These are phyloP conservation scores for Ashinkailepas kermadecensis DNA, from an alignment of 2,888 invertebrate species.

Conservation along the genomic window DNA sequence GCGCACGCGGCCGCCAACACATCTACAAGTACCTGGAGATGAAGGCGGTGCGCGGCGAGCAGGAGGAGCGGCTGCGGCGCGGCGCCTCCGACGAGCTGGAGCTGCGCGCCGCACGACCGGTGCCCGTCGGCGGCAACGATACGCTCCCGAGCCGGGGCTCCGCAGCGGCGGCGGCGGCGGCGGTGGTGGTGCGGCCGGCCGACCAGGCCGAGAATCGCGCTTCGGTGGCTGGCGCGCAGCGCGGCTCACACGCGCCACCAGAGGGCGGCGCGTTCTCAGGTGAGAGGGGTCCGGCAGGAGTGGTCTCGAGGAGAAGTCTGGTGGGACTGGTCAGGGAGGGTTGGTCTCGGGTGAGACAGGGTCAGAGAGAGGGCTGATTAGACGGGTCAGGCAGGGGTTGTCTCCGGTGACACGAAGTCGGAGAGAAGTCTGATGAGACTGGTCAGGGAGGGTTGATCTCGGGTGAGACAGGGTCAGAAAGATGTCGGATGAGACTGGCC, in stretches of 20 bases:
- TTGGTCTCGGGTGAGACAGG: too few species aligned
- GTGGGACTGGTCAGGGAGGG: too few species aligned
- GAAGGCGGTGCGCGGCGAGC: constrained; percentile 57
- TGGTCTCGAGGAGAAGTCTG: neutral
- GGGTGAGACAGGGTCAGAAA: too few species aligned
- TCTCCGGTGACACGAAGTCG: too few species aligned
- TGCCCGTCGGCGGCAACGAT: neutral
- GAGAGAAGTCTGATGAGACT: too few species aligned
- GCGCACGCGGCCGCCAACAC: constrained; percentile 85
- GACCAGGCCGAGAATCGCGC: neutral
- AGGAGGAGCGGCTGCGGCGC: constrained; percentile 48
- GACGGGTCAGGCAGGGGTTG: too few species aligned
- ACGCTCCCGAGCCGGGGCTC: neutral
- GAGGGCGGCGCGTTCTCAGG: neutral
- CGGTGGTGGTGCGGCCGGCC: neutral
- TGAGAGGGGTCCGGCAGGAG: neutral
- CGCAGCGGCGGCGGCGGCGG: neutral
- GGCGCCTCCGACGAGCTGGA: constrained; percentile 7
- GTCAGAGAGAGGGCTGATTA: neutral
- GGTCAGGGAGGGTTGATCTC: too few species aligned
- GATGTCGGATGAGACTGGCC: too few species aligned
- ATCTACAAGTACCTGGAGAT: constrained; percentile 90
- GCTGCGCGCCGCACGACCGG: neutral
- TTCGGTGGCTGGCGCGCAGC: neutral
- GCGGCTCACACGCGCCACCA: neutral